Evolutionary conservation across 2,888 invertebrate genomes (phyloP), one percentile per base, ranked within the genome.

Genomic region (Andrena haemorrhoa): DNA sequence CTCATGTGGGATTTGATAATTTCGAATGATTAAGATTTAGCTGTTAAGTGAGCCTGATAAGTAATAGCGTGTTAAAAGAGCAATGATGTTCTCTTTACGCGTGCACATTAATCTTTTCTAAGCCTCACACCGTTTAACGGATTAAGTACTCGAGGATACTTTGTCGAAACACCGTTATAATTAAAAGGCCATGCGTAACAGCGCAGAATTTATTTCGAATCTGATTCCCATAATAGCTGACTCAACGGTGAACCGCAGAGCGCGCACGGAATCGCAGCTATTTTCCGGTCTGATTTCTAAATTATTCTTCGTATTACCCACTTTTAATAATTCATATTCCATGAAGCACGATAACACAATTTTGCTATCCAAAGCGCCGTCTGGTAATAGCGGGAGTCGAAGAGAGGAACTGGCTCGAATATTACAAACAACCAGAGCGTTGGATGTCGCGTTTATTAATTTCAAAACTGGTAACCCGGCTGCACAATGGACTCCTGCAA

Each of bases 251-350:
- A 23, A 49, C 64, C 58, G 12, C 16, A 12, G 16, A 49, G 47
- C 33, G 33, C 29, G 16, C 41, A 12, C 26, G 49, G 68, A 77
- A 65, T 51, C 35, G 23, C 26, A 65, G 49, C 72, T 72, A 60
- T 58, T 65, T 72, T 72, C 72, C 49, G 64, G 26, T 65, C 49
- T 65, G 49, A 72, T 77, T 75, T 60, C 53, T 31, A 29, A 61
- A 61, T 70, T 58, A 41, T 58, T 70, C 8, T 7, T 23, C 31
- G 31, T 20, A 47, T 47, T 61, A 61, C 31, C 35, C 20, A 8
- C 20, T 20, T 49, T 61, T 47, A 23, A 41, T 41, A 41, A 71
- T 26, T 56, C 53, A 56, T 56, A 23, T 61, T 71, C 47, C 31
- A 10, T 1, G 12, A 26, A 60, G 41, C 47, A 20, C 7, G 16